Conservation (phyloP, 2,113 vertebrate genomes). For the Isurus oxyrinchus region DNA sequence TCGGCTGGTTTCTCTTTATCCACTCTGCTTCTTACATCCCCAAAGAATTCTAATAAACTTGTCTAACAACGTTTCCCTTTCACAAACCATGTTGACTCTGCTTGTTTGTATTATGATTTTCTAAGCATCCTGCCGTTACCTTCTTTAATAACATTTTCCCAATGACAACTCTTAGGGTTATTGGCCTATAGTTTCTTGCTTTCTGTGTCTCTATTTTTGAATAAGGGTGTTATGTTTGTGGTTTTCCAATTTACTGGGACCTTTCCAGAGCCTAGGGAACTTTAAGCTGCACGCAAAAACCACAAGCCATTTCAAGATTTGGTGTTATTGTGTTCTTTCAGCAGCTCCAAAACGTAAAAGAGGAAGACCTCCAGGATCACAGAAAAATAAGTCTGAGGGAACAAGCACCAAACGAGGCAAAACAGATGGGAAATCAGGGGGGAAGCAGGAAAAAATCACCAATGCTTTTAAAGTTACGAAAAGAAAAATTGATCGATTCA, state of each 20-base stretch:
- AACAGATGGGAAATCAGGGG: slow-evolving; percentile 57
- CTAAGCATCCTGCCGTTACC: not conserved
- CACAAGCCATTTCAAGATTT: not conserved
- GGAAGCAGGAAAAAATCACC: slow-evolving; percentile 95
- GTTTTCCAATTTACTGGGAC: not conserved
- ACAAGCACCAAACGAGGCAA: slow-evolving; percentile 56
- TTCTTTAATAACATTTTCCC: not conserved
- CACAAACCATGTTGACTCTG: not conserved
- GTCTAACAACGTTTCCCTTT: not conserved
- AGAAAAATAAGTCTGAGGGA: slow-evolving; percentile 56
- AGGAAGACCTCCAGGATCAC: slow-evolving; percentile 62
- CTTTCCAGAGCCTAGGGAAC: not conserved
- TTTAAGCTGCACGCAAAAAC: not conserved
- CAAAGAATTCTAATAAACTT: not conserved
- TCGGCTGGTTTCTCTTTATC: not conserved
- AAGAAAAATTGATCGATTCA: slow-evolving; percentile 93
- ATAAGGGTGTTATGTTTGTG: not conserved
- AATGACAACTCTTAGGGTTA: not conserved
- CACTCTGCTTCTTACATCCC: no score
- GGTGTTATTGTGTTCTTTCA: not conserved
- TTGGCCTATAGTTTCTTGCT: not conserved
- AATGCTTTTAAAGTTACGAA: slow-evolving; percentile 89
- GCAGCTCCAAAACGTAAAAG: slow-evolving; percentile 39
- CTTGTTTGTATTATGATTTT: not conserved
- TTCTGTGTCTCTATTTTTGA: not conserved